A percentile compares a stretch with the other conserved stretches of the same genome.
These are phyloP conservation scores for Pelusios castaneus DNA, from an alignment of 2,113 vertebrate genomes.

Conservation along the genomic window DNA sequence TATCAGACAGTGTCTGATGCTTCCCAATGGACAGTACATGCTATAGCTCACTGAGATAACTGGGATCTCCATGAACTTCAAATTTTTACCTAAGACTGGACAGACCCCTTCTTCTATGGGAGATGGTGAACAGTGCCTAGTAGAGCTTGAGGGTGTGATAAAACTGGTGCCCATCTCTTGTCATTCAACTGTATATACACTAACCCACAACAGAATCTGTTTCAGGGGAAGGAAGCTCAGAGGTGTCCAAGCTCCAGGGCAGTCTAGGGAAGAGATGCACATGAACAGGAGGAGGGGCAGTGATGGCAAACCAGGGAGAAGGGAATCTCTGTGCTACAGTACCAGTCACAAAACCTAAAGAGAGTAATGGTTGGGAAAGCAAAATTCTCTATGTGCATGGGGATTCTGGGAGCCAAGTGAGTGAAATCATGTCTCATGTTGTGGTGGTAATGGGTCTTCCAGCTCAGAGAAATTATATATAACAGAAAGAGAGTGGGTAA, in stretches of 20 bases:
- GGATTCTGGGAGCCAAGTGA: not conserved
- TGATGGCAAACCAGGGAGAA: not conserved
- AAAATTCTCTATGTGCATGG: not conserved
- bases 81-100: not conserved
- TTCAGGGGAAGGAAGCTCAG: not conserved
- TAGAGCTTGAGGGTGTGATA: not conserved
- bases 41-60: not conserved
- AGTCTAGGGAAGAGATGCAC: not conserved
- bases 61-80: not conserved
- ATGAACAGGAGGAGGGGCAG: not conserved
- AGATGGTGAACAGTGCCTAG: not conserved
- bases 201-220: not conserved
- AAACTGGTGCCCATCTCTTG: not conserved
- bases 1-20: not conserved
- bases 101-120: not conserved
- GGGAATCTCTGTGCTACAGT: not conserved
- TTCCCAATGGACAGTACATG: not conserved
- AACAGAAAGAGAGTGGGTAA: too few relatives aligned
- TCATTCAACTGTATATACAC: not conserved
- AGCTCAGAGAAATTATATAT: too few relatives aligned
- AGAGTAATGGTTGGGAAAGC: not conserved
- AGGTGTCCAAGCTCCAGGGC: not conserved
- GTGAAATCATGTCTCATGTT: not conserved
- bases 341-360: not conserved
- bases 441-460: not conserved